Base-by-base conservation (phyloP, 2,797 vertebrate species). In the Gila robusta region DNA sequence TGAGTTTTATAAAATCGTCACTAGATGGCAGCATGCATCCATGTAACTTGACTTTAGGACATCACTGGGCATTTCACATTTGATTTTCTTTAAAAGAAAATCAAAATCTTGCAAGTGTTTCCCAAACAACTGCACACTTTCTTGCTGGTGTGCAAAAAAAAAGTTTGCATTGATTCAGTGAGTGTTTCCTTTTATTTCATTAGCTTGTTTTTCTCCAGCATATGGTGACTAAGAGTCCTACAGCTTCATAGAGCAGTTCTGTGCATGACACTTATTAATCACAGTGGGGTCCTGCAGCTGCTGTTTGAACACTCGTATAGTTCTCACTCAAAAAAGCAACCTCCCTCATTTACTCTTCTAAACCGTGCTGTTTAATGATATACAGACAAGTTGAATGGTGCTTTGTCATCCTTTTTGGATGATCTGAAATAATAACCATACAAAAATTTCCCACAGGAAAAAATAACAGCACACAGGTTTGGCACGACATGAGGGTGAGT, bases 11-110 rank as follows among this genome's bases (percentile, higher is more conserved):
- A 28, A 73, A 28, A 19, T 1, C 2, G 41, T 2, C 71, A 1
- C 71, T 73, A 47, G 41, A 92, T 93, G 95, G 90, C 94, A 94
- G 90, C 28, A 84, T 92, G 62, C 39, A 79, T 74, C 88, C 88
- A 89, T 54, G 2, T 35, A 79, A n/a, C 19, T 59, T 59, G 88
- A 6, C 26, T 8, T 69, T 39, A 49, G 44, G 26, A 16, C n/a
- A 4, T 52, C 2, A 23, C 12, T 49, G 28, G 44, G 14, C 16
- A 26, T 70, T 70, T 82, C 80, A 54, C 49, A 12, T 71, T 6
- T n/a, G 0, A 79, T 28, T 79, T 44, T 41, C 39, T 44, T 44
- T 11, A 8, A 79, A 66, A 66, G 26, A 47, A 32, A 28, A 26
- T 49, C 8, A 39, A 39, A 66, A 64, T 10, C 56, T 39, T 4